Conservation (phyloP, 2,113 vertebrate genomes). For the Lampris incognitus region DNA sequence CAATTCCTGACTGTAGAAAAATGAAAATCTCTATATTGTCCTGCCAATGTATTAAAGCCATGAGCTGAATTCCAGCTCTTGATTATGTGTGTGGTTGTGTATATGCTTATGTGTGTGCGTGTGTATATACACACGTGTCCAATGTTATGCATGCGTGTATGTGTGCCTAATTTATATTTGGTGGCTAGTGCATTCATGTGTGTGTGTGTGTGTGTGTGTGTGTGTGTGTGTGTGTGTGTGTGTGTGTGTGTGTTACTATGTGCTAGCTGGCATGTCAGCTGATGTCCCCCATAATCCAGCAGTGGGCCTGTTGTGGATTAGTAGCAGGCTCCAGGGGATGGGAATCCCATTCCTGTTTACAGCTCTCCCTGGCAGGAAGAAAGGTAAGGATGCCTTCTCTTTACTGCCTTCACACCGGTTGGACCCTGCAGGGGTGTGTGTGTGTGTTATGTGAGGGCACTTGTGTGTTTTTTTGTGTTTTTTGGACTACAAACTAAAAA, state of each 20-base stretch:
- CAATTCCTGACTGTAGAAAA: constrained; percentile 71
- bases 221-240: not conserved
- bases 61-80: constrained; percentile 60
- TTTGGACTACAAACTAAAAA: too few relatives aligned
- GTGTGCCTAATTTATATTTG: not conserved
- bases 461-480: too few relatives aligned
- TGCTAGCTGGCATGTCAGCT: constrained; percentile 80
- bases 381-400: constrained; percentile 75
- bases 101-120: constrained; percentile 17
- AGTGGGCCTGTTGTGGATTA: constrained; percentile 84
- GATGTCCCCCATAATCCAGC: constrained; percentile 82
- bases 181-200: not conserved
- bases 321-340: constrained; percentile 81
- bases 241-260: constrained; percentile 44
- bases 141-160: constrained; percentile 31
- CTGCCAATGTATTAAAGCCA: constrained; percentile 73
- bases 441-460: not conserved
- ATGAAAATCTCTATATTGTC: constrained; percentile 68
- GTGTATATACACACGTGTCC: constrained; percentile 1
- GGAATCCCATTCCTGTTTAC: constrained; percentile 83
- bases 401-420: constrained; percentile 75
- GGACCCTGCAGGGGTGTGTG: constrained; percentile 73
- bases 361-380: constrained; percentile 82
- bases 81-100: constrained; percentile 60
- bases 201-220: constrained; percentile 41